These are phyloP conservation scores for Ridgeia piscesae DNA, from an alignment of 1,140 invertebrate species.

Conservation along the genomic window DNA sequence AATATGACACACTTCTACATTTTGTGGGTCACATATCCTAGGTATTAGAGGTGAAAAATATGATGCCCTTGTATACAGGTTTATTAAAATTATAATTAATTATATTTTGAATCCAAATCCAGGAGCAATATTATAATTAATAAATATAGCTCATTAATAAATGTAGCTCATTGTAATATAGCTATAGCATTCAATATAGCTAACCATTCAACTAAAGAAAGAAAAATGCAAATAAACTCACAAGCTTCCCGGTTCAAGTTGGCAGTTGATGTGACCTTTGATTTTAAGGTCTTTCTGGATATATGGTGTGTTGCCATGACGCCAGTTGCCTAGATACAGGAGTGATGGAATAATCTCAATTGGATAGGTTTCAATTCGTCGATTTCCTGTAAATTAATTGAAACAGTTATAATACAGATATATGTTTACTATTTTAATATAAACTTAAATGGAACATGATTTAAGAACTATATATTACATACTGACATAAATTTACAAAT, in stretches of 20 bases:
- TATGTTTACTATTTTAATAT: background rate
- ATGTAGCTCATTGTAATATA: too few species aligned
- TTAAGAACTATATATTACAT: background rate
- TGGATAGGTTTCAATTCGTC: slow-evolving; percentile 55
- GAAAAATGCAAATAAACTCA: slow-evolving; percentile 33
- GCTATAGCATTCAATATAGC: too few species aligned
- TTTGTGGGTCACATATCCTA: background rate
- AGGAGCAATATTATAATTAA: too few species aligned
- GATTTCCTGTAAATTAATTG: slow-evolving; percentile 45
- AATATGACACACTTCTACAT: background rate
- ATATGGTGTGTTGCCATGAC: slow-evolving; percentile 51
- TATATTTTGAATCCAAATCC: too few species aligned
- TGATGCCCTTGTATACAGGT: background rate
- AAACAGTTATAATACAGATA: background rate
- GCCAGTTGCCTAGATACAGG: slow-evolving; percentile 54
- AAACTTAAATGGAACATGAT: slow-evolving; percentile 6
- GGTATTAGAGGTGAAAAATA: background rate
- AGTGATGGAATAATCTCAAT: slow-evolving; percentile 53
- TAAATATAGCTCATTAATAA: too few species aligned
- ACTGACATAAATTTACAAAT: too few species aligned
- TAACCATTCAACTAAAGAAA: too few species aligned
- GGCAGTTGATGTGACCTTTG: slow-evolving; percentile 53
- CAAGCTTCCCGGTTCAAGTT: slow-evolving; percentile 47
- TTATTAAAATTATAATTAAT: too few species aligned
- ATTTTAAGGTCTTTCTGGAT: slow-evolving; percentile 57